Evolutionary conservation across 2,888 invertebrate genomes (phyloP), one percentile per base, ranked within the genome.

Genomic region (Lordiphosa andalusiaca): DNA sequence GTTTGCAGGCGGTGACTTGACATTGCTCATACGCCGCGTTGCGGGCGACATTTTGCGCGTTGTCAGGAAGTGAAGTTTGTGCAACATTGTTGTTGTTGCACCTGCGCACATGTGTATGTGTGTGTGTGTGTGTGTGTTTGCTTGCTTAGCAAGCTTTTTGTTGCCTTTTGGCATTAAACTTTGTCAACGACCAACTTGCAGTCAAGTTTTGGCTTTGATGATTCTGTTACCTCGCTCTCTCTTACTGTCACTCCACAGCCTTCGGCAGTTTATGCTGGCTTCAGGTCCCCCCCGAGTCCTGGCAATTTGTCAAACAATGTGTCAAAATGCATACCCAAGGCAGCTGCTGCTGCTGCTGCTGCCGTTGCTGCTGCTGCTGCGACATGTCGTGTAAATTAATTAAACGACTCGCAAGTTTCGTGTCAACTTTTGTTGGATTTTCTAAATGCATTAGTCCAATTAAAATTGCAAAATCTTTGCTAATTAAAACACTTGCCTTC

Each of bases 241-340:
- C 19, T 36, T 16, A 16, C 6, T 19, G 35, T 58, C 35, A 19
- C 42, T 48, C 37, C 44, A 42, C 42, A 67, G 70, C 53, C 71
- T 25, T 36, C 57, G 42, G 37, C 61, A 58, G 74, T 61, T 77
- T 63, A 71, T 61, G 52, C 52, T 52, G 5, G 25, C 25, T 7
- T 25, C 7, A 49, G 53, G 35, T 61, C 68, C 65, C 68, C 68
- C 69, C 21, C 19, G 68, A 64, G 71, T 70, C 25, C 77, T 69
- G 71, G 75, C 78, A 81, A 84, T 81, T 81, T 81, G 81, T 81
- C 84, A 84, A 81, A 81, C 81, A 84, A 82, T 84, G 84, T 81
- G 77, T 78, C 84, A 82, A 66, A 83, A 71, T 84, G 71, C 70
- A 69, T 63, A 64, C 63, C 63, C 60, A 46, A 51, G 40, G n/a